phyloP scores from a whole-genome alignment of 2,113 vertebrate species.

The Orientallactaga bullata region DNA sequence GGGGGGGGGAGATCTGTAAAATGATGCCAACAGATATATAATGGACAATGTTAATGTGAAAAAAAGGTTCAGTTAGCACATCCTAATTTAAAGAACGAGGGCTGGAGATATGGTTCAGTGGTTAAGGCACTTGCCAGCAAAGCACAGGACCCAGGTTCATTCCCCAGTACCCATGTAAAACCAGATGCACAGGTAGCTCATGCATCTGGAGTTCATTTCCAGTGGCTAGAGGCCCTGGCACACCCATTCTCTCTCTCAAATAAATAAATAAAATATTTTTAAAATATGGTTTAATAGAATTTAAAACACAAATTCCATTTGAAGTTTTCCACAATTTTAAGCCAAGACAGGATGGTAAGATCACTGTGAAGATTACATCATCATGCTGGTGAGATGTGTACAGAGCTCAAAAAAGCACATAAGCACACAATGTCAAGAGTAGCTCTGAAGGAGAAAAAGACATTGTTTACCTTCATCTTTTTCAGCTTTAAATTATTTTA shows the following conservation, averaged over 20 bases:
- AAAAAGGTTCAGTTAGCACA: not conserved
- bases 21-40: not conserved
- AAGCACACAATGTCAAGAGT: not conserved
- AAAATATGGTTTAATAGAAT: not conserved
- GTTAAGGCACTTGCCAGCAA: no score
- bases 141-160: no score
- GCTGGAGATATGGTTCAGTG: no score
- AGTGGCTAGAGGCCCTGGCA: no score
- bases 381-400: not conserved
- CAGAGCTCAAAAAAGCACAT: not conserved
- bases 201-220: no score
- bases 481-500: no score
- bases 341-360: not conserved
- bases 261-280: no score
- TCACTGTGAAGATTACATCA: not conserved
- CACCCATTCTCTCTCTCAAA: no score
- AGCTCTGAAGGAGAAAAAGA: not conserved
- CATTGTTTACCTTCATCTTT: not conserved
- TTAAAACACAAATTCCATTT: not conserved
- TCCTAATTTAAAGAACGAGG: not conserved
- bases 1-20: not conserved
- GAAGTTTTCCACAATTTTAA: constrained; percentile 30
- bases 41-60: not conserved
- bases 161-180: no score
- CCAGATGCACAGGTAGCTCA: no score